Evolutionary conservation across 2,888 invertebrate genomes (phyloP).

Genomic region (Pyralis farinalis): DNA sequence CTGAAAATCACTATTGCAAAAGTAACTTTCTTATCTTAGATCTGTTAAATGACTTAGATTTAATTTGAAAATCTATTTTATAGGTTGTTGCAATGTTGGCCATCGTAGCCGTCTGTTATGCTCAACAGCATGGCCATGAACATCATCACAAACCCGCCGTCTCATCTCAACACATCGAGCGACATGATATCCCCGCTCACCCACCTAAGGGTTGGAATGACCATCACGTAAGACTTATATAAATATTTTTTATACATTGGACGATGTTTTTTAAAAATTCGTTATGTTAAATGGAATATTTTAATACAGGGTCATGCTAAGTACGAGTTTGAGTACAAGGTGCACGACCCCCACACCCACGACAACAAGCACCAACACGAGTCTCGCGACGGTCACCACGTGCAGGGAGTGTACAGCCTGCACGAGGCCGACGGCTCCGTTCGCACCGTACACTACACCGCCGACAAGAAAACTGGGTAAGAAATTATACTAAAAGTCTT

Average conservation of each 20-base stretch:
- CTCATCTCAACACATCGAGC: conserved; percentile 35
- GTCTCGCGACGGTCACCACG: conserved; percentile 42
- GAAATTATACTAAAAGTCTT: too few relatives aligned
- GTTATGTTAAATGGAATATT: background rate
- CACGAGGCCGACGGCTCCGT: conserved; percentile 60
- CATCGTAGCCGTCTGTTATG: conserved; percentile 26
- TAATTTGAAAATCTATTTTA: too few relatives aligned
- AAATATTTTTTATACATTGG: background rate
- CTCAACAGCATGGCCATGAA: conserved; percentile 9
- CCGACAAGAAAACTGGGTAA: conserved; percentile 57
- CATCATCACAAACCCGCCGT: conserved; percentile 19
- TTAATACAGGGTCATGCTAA: conserved; percentile 62
- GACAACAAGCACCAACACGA: conserved; percentile 78
- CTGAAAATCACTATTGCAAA: too few relatives aligned
- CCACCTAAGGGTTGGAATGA: conserved; percentile 18
- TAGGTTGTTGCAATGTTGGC: conserved; percentile 28
- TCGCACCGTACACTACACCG: conserved; percentile 62
- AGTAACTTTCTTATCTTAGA: too few relatives aligned
- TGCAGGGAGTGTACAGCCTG: conserved; percentile 42
- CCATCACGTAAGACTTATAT: conserved; percentile 10
- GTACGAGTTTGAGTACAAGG: conserved; percentile 79
- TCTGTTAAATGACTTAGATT: too few relatives aligned
- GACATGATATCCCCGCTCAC: conserved; percentile 22
- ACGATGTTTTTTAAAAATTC: background rate
- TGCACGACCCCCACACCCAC: conserved; percentile 77